Conservation (phyloP, 2,888 invertebrate species). For the Amblyjoppa proteus region DNA sequence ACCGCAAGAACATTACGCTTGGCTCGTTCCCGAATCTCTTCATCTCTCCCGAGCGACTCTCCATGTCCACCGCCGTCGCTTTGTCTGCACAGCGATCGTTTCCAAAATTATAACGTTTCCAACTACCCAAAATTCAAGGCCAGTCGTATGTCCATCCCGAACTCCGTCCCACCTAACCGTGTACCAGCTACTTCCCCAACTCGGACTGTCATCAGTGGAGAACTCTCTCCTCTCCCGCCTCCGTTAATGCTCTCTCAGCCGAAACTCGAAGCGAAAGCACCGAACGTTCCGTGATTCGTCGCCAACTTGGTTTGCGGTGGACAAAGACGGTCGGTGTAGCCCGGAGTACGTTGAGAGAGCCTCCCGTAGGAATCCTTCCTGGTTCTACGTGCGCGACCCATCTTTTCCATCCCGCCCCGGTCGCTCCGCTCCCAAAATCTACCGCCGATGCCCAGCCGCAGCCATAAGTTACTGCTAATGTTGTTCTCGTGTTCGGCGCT, state of each 20-base stretch:
- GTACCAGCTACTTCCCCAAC: background rate
- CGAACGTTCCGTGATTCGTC: conserved; percentile 81
- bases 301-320: conserved; percentile 81
- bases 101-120: conserved; percentile 9
- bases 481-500: conserved; percentile 82
- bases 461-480: conserved; percentile 84
- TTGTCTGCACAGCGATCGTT: background rate
- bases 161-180: background rate
- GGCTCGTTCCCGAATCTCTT: conserved; percentile 42
- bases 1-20: conserved; percentile 62
- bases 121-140: conserved; percentile 15
- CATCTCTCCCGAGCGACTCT: conserved; percentile 46
- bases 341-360: conserved; percentile 62
- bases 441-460: conserved; percentile 76
- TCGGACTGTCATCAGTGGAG: conserved; percentile 8
- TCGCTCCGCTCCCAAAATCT: conserved; percentile 45
- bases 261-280: conserved; percentile 74
- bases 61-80: conserved; percentile 48
- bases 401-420: conserved; percentile 45
- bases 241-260: conserved; percentile 50
- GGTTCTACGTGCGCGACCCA: conserved; percentile 33
- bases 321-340: conserved; percentile 46
- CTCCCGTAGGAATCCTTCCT: conserved; percentile 65
- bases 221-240: background rate
- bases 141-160: conserved; percentile 1